A percentile compares a stretch with the other conserved stretches of the same genome.
These are phyloP conservation scores for Mixornis gularis DNA, from an alignment of 2,113 vertebrate species.

Conservation along the genomic window DNA sequence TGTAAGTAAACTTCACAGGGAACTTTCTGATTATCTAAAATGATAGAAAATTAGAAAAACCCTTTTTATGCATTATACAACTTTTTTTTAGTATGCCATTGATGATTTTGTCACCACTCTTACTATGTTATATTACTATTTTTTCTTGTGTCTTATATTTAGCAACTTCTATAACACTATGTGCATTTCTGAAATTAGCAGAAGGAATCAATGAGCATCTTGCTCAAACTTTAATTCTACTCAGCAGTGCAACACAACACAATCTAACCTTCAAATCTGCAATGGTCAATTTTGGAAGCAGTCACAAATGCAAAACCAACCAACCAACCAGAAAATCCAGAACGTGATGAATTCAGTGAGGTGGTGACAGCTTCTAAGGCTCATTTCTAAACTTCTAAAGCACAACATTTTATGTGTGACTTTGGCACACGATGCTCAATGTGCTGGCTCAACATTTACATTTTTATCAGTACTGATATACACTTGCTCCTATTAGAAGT, in stretches of 20 bases:
- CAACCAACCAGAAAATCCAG: background rate
- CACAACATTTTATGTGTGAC: background rate
- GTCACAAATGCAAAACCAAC: background rate
- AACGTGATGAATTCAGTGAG: background rate
- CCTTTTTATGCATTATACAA: background rate
- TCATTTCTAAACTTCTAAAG: background rate
- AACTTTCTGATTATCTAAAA: background rate
- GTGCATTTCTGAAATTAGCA: background rate
- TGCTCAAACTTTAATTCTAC: background rate
- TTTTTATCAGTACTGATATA: background rate
- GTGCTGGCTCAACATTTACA: background rate
- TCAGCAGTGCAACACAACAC: background rate
- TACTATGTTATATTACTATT: background rate
- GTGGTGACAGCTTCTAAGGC: background rate
- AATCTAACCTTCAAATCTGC: background rate
- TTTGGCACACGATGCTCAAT: background rate
- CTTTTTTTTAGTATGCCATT: background rate
- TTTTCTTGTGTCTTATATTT: background rate
- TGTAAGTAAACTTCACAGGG: background rate
- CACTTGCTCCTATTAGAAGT: background rate
- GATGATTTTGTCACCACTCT: background rate
- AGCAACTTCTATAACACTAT: background rate
- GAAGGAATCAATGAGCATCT: background rate
- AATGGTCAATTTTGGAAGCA: background rate
- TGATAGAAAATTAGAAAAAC: background rate